A percentile compares a stretch with the other conserved stretches of the same genome.
Evolutionary conservation across 2,888 invertebrate genomes (phyloP).

Genomic region (Drosophila birchii): DNA sequence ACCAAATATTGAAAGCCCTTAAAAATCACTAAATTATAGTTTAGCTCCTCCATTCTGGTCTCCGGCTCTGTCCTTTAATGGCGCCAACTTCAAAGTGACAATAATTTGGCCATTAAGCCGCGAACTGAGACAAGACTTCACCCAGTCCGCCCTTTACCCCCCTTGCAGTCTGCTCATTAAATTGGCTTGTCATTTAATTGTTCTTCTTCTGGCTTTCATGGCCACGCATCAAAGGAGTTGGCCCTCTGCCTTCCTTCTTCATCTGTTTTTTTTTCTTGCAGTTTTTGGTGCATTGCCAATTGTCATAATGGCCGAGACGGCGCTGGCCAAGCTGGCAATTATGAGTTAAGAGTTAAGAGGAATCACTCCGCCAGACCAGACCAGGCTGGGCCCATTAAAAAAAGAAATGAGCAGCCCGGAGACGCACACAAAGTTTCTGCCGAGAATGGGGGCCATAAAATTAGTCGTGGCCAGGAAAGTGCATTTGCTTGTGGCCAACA

Average conservation of each 20-base stretch:
- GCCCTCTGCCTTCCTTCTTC: conserved; percentile 44
- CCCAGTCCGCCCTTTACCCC: not conserved
- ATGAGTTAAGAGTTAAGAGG: conserved; percentile 76
- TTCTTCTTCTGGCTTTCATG: conserved; percentile 64
- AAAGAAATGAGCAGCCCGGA: conserved; percentile 43
- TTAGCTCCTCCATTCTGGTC: conserved; percentile 6
- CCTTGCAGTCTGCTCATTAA: conserved; percentile 64
- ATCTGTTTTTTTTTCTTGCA: conserved; percentile 5
- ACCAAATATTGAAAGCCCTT: not conserved
- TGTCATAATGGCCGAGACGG: conserved; percentile 69
- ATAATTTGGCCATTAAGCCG: conserved; percentile 70
- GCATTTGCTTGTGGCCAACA: conserved; percentile 51
- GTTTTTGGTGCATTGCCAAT: conserved; percentile 68
- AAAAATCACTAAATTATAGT: conserved; percentile 13
- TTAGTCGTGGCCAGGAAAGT: conserved; percentile 64
- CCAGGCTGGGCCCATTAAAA: conserved; percentile 60
- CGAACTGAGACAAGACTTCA: conserved; percentile 18
- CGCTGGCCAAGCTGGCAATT: conserved; percentile 64
- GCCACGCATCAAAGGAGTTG: conserved; percentile 59
- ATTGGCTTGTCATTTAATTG: conserved; percentile 76
- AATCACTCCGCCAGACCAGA: conserved; percentile 59
- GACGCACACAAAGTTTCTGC: conserved; percentile 61
- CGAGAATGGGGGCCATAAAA: conserved; percentile 63
- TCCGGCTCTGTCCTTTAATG: conserved; percentile 54
- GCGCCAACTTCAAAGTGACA: conserved; percentile 77